Evolutionary conservation across 2,888 invertebrate species (phyloP).

Genomic region (Melinaea menophilus): DNA sequence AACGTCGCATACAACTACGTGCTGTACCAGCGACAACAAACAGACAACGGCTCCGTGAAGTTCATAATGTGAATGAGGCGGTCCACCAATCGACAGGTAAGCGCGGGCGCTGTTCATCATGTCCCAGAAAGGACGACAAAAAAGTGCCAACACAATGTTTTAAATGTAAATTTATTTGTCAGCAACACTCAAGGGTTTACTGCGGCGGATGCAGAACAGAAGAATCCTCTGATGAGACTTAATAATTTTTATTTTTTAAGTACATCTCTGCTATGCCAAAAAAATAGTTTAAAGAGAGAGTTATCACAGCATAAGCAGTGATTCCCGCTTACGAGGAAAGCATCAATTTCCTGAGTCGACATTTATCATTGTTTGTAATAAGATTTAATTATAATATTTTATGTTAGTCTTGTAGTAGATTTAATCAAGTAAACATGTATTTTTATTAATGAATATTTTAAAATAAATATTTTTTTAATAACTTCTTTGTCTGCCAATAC

Average conservation of each 20-base stretch:
- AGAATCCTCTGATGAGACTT: constrained; percentile 12
- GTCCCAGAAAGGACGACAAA: constrained; percentile 19
- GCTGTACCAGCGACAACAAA: constrained; percentile 18
- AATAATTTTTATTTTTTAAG: constrained; percentile 12
- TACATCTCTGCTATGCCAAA: constrained; percentile 13
- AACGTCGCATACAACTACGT: constrained; percentile 23
- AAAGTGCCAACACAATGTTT: constrained; percentile 6
- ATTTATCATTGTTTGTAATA: too few species aligned
- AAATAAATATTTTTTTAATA: too few species aligned
- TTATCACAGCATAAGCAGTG: too few species aligned
- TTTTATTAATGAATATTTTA: too few species aligned
- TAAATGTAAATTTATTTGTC: constrained; percentile 21
- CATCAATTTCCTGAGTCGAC: too few species aligned
- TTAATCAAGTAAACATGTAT: too few species aligned
- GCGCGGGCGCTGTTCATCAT: constrained; percentile 18
- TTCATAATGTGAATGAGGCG: constrained; percentile 23
- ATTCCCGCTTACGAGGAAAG: too few species aligned
- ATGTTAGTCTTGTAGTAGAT: too few species aligned
- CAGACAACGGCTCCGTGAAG: constrained; percentile 27
- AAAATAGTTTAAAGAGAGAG: constrained; percentile 8
- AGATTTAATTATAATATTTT: too few species aligned
- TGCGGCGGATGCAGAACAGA: constrained; percentile 12
- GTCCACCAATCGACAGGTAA: constrained; percentile 18
- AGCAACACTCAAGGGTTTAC: constrained; percentile 11
- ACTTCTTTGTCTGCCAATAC: too few species aligned